phyloP scores from a whole-genome alignment of 2,888 invertebrate genomes.

The Lycocerus yunnanus region DNA sequence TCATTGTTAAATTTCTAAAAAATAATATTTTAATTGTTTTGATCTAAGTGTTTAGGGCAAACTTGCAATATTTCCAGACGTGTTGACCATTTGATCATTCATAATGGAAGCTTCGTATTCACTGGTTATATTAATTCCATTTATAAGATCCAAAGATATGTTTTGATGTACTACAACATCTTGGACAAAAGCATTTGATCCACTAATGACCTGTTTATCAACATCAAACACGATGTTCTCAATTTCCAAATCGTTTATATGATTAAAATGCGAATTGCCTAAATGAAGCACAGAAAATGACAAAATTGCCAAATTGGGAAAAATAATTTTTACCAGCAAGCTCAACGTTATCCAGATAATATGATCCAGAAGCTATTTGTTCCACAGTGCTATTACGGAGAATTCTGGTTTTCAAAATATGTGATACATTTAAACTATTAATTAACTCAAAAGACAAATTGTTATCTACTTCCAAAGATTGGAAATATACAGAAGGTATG shows the following conservation, averaged over 20 bases:
- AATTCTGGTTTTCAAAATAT: constrained; percentile 44
- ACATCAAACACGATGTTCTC: constrained; percentile 48
- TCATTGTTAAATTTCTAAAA: constrained; percentile 40
- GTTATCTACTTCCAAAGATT: constrained; percentile 40
- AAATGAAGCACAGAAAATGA: constrained; percentile 13
- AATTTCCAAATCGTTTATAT: constrained; percentile 45
- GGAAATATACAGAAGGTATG: constrained; percentile 45
- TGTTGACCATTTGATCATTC: constrained; percentile 13
- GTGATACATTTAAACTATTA: constrained; percentile 42
- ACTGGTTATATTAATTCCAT: constrained; percentile 18
- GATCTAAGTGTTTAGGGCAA: neutral
- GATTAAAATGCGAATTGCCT: constrained; percentile 42
- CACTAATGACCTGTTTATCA: constrained; percentile 42
- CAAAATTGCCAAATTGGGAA: constrained; percentile 15
- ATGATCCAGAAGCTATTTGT: constrained; percentile 43
- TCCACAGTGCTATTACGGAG: constrained; percentile 30
- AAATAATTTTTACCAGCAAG: constrained; percentile 38
- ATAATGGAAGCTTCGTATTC: constrained; percentile 22
- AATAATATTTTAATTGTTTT: constrained; percentile 4
- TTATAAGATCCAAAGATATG: constrained; percentile 30
- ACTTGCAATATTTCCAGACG: constrained; percentile 30
- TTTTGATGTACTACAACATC: constrained; percentile 42
- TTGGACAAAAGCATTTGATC: constrained; percentile 43
- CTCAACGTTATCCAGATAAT: constrained; percentile 43
- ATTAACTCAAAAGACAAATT: constrained; percentile 43